Evolutionary conservation across 2,113 vertebrate species (phyloP), one percentile per base, ranked within the genome.

Genomic region (Tympanuchus pallidicinctus): DNA sequence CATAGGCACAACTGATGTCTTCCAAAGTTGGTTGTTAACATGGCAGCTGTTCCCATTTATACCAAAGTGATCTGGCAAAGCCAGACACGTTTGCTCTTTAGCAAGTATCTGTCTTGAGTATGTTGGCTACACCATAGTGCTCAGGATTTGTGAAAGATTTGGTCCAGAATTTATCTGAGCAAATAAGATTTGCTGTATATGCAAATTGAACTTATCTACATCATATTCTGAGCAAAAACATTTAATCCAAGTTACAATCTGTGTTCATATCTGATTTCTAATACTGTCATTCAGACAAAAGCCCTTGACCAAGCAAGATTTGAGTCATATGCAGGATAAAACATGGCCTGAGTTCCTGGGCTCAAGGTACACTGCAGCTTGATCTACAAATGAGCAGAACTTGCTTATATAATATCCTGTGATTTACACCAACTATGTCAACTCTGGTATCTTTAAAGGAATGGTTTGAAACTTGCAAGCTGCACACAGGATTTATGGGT

Each of bases 321-420:
- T 86, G 42, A 91, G 60, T 42, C 21, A 89, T 16, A 48, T 4
- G 12, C 45, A 70, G 43, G 14, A 82, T n/a, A 73, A 89, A 65
- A 13, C 15, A 54, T 10, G 36, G 63, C n/a, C 19, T 69, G 52
- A 57, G 15, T 34, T 79, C 1, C 0, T 11, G 19, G n/a, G 12
- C 36, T 24, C 42, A 80, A 74, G 66, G 56, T 54, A 89, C 27
- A 28, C 2, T 8, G 17, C 19, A 78, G 21, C 28, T 34, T 69
- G 38, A 24, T 73, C 18, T 45, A 4, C 1, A 3, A 42, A 76
- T 3, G 5, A 50, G n/a, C 54, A 92, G 40, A 65, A 15, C 43
- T 63, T 18, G 2, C 11, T 65, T 32, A 32, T 1, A 2, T 2
- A 12, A 14, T 11, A n/a, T 36, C 14, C 22, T 3, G 0, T 15